These are phyloP conservation scores for Chorisops tibialis DNA, from an alignment of 2,888 invertebrate species.

Conservation along the genomic window DNA sequence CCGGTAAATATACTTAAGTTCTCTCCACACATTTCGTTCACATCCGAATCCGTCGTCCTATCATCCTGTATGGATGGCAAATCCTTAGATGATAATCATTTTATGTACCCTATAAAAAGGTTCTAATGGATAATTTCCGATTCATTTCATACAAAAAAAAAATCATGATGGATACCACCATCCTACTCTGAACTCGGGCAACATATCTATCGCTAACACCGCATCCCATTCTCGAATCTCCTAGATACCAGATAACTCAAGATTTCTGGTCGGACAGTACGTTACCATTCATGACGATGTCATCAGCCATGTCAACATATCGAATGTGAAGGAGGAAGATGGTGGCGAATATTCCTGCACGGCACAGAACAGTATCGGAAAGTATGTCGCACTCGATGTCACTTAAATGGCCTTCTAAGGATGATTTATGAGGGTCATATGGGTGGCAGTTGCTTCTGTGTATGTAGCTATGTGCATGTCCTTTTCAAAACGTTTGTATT, in stretches of 20 bases:
- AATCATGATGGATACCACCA: not conserved
- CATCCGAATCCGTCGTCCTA: conserved; percentile 4
- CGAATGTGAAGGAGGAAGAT: conserved; percentile 82
- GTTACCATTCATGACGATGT: conserved; percentile 90
- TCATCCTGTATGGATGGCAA: conserved; percentile 9
- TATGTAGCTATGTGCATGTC: not conserved
- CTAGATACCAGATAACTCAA: conserved; percentile 56
- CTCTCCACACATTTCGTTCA: not conserved
- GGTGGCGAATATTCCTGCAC: conserved; percentile 86
- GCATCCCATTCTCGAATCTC: conserved; percentile 9
- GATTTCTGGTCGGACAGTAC: conserved; percentile 87
- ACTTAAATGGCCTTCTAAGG: conserved; percentile 17
- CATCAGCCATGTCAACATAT: conserved; percentile 88
- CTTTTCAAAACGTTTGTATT: conserved; percentile 10
- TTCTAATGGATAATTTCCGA: conserved; percentile 33
- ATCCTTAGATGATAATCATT: conserved; percentile 21
- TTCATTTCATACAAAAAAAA: conserved; percentile 30
- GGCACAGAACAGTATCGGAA: conserved; percentile 78
- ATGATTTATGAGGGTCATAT: conserved; percentile 24
- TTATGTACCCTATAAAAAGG: conserved; percentile 30
- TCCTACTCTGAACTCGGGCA: not conserved
- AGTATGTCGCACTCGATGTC: conserved; percentile 46
- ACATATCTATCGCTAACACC: conserved; percentile 18
- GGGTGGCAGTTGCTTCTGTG: not conserved
- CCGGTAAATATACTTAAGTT: conserved; percentile 60